Base-by-base conservation (phyloP, 2,113 vertebrate genomes). In the Anthoscopus minutus region DNA sequence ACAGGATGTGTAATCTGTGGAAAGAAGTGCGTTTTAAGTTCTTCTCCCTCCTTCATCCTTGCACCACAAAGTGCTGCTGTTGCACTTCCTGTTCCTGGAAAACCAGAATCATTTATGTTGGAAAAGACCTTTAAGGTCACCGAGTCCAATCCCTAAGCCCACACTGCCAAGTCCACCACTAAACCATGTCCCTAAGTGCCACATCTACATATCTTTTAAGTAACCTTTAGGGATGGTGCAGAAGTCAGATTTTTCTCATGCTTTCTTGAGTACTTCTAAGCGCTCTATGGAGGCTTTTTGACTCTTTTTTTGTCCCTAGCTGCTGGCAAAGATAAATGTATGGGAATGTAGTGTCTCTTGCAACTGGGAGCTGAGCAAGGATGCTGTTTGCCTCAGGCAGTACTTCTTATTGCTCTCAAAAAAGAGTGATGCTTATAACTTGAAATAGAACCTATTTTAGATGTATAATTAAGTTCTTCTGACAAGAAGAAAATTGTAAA, bases 221-320 rank as follows among this genome's bases (percentile, higher is more conserved):
- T 31, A n/a, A 38, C 2, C 11, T 51, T 14, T 28, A 15, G 47
- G 21, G 20, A 35, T 47, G 14, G 11, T 69, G 27, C 17, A 35
- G 47, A 48, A 54, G 6, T 57, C 22, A 88, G 17, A 18, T 66
- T 51, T 38, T 89, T 27, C 17, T 51, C 15, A 28, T 74, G 33
- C 23, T 74, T 77, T 53, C 42, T 48, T 67, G 27, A 28, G 14
- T 89, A 15, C 24, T 78, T 78, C 21, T 42, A 56, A 51, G 8
- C 21, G 7, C 50, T 61, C 6, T 11, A 35, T 24, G 15, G 30
- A 62, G n/a, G 25, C 4, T 37, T 74, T 45, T 53, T 4, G 10
- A 6, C 13, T 17, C 1, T 11, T 7, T 37, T 17, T 9, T 8
- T 7, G 3, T 3, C 10, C 18, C 16, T 7, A 25, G 50, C 40